phyloP scores from a whole-genome alignment of 1,140 invertebrate species.

The Aporrectodea caliginosa region DNA sequence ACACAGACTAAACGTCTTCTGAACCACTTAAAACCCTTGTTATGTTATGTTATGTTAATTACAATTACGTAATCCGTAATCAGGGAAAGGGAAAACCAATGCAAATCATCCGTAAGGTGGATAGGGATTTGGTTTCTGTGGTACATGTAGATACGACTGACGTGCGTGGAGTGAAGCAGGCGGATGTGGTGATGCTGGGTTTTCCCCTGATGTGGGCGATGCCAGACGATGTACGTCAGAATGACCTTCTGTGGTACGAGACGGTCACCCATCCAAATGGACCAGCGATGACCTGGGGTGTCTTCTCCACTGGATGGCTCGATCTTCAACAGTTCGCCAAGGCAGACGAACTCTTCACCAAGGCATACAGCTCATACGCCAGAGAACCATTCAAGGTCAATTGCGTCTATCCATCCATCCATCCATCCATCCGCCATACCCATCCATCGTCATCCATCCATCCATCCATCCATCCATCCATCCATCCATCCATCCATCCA shows the following conservation, averaged over 20 bases:
- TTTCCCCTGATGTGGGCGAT: constrained; percentile 55
- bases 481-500: too few relatives aligned
- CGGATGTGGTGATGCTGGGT: constrained; percentile 57
- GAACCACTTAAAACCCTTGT: too few relatives aligned
- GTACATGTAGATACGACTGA: constrained; percentile 18
- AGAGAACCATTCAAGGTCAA: constrained; percentile 1
- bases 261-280: constrained; percentile 51
- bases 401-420: too few relatives aligned
- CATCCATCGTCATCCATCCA: too few relatives aligned
- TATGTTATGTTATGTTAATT: too few relatives aligned
- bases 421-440: too few relatives aligned
- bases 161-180: constrained; percentile 53
- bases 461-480: too few relatives aligned
- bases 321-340: constrained; percentile 45
- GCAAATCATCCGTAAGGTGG: too few relatives aligned
- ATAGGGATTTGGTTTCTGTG: too few relatives aligned
- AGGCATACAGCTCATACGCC: background rate
- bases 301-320: constrained; percentile 54
- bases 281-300: constrained; percentile 58
- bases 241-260: constrained; percentile 56
- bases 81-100: too few relatives aligned
- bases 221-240: constrained; percentile 42
- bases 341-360: constrained; percentile 1
- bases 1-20: too few relatives aligned
- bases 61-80: too few relatives aligned